phyloP scores from a whole-genome alignment of 1,140 invertebrate species.

The Drosophila pseudoobscura region DNA sequence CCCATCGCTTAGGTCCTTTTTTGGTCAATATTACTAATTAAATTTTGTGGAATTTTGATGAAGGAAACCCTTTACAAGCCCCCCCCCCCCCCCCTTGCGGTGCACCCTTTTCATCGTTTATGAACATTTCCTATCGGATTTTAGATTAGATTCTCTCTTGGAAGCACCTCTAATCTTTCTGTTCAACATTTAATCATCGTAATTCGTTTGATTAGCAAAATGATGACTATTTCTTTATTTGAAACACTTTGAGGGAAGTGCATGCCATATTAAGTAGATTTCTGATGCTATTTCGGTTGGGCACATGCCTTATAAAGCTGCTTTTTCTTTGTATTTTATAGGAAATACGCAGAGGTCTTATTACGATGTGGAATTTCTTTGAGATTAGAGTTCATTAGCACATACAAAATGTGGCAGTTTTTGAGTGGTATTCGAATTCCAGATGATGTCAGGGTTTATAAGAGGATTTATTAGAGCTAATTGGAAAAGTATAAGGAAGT shows the following conservation, averaged over 20 bases:
- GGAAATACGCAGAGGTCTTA: constrained; percentile 12
- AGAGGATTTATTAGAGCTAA: no score
- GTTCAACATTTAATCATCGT: constrained; percentile 34
- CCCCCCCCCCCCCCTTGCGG: not conserved
- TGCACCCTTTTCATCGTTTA: not conserved
- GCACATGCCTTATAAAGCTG: not conserved
- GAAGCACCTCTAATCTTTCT: constrained; percentile 13
- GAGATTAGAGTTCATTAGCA: constrained; percentile 23
- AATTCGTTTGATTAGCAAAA: constrained; percentile 33
- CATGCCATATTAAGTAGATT: not conserved
- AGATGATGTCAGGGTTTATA: constrained; percentile 20
- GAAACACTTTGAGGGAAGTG: constrained; percentile 1
- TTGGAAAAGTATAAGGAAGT: no score
- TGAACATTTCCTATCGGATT: not conserved
- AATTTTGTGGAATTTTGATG: no score
- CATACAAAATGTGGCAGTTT: constrained; percentile 9
- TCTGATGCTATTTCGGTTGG: constrained; percentile 7
- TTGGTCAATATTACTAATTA: constrained; percentile 6
- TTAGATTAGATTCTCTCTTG: constrained; percentile 23
- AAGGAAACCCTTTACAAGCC: no score
- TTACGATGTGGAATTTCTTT: constrained; percentile 13
- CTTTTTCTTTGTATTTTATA: constrained; percentile 10
- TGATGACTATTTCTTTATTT: constrained; percentile 15
- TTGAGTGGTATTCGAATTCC: not conserved
- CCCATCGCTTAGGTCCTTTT: constrained; percentile 7